Conservation (phyloP, 2,888 invertebrate species). For the Antitype chi region DNA sequence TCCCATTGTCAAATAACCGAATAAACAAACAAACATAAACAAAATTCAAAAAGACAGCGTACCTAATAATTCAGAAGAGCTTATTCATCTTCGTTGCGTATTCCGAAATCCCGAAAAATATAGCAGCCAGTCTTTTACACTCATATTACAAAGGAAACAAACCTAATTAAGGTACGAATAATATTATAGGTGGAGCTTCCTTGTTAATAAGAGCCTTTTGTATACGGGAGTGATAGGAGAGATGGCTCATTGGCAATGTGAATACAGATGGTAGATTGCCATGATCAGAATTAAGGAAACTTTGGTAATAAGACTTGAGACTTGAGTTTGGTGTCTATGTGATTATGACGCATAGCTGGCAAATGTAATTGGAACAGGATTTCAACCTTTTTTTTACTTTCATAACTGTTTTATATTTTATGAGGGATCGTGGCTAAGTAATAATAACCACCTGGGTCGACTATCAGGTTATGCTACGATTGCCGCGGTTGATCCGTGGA, state of each 20-base stretch:
- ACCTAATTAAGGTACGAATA: constrained; percentile 39
- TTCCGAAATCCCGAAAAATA: constrained; percentile 22
- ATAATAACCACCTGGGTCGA: no score
- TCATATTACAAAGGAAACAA: constrained; percentile 41
- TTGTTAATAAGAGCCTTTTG: constrained; percentile 17
- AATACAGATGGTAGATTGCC: background rate
- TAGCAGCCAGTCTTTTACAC: constrained; percentile 17
- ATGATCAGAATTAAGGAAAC: background rate
- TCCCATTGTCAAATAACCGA: no score
- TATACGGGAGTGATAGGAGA: constrained; percentile 13
- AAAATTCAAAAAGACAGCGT: constrained; percentile 24
- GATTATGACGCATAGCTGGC: background rate
- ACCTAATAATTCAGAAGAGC: constrained; percentile 5
- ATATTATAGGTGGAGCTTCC: constrained; percentile 15
- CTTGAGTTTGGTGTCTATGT: background rate
- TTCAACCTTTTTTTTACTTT: no score
- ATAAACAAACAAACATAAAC: constrained; percentile 4
- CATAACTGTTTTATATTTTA: no score
- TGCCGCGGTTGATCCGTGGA: no score
- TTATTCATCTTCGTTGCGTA: constrained; percentile 23
- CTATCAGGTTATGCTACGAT: no score
- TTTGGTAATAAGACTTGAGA: background rate
- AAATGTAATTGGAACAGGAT: background rate
- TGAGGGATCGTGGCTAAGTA: no score
- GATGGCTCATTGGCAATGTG: background rate